Conservation (phyloP, 2,113 vertebrate species). For the Tiliqua scincoides region DNA sequence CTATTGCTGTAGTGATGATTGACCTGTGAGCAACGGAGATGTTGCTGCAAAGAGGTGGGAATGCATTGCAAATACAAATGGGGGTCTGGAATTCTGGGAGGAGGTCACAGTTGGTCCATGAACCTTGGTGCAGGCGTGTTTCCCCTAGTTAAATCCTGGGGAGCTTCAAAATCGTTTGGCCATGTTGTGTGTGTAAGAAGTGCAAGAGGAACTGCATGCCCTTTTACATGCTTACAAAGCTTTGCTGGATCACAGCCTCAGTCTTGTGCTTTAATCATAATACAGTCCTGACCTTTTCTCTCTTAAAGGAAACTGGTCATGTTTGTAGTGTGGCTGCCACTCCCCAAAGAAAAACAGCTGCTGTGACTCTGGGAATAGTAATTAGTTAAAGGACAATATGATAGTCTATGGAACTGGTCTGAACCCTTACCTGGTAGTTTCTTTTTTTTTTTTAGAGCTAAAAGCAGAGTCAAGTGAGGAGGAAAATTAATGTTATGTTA, state of each 20-base stretch:
- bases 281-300: constrained; percentile 52
- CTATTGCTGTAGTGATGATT: not conserved
- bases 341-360: constrained; percentile 46
- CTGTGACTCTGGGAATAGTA: constrained; percentile 31
- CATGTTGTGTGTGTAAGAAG: not conserved
- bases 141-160: not conserved
- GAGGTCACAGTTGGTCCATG: not conserved
- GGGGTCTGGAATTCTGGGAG: not conserved
- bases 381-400: constrained; percentile 49
- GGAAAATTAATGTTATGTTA: constrained; percentile 11
- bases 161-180: not conserved
- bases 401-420: constrained; percentile 1
- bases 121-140: not conserved
- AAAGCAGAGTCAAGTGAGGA: constrained; percentile 37
- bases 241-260: not conserved
- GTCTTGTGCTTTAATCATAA: constrained; percentile 28
- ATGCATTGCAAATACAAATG: not conserved
- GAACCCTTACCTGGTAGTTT: not conserved
- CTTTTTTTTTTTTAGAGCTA: not conserved
- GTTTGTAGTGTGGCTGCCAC: not conserved
- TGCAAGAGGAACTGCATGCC: not conserved
- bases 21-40: not conserved
- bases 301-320: not conserved
- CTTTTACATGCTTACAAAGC: not conserved
- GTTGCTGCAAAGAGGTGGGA: not conserved